phyloP scores from a whole-genome alignment of 1,140 invertebrate species.

The Drosophila albomicans region DNA sequence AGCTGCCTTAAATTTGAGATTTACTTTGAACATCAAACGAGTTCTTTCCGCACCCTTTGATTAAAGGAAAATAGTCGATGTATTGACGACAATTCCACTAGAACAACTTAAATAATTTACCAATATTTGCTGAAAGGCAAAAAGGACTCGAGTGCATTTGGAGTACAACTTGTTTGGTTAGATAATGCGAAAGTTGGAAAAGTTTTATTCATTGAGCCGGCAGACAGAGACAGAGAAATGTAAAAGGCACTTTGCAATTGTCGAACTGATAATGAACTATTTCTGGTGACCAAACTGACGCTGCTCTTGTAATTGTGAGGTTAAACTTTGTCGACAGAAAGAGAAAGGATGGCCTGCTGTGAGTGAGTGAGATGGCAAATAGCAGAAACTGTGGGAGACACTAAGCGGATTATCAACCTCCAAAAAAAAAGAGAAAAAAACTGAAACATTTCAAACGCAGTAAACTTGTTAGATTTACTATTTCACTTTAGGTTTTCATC shows the following conservation, averaged over 20 bases:
- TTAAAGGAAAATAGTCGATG: no score
- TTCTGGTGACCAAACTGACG: slow-evolving; percentile 31
- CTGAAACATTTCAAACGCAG: slow-evolving; percentile 58
- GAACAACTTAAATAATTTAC: neutral
- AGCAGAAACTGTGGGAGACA: neutral
- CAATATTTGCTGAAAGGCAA: slow-evolving; percentile 7
- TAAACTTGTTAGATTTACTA: slow-evolving; percentile 56
- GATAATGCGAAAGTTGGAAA: slow-evolving; percentile 21
- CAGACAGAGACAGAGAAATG: slow-evolving; percentile 1
- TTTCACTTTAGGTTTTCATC: neutral
- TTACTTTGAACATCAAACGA: no score
- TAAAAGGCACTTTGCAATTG: slow-evolving; percentile 23
- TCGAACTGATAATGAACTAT: slow-evolving; percentile 46
- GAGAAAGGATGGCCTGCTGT: neutral
- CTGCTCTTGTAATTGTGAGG: slow-evolving; percentile 38
- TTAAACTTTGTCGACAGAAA: slow-evolving; percentile 27
- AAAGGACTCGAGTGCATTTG: slow-evolving; percentile 21
- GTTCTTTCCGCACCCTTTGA: no score
- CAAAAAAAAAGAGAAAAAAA: slow-evolving; percentile 20
- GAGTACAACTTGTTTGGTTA: slow-evolving; percentile 8
- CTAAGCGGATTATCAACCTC: slow-evolving; percentile 68
- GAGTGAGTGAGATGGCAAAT: neutral
- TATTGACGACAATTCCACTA: no score
- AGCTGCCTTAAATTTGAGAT: no score
- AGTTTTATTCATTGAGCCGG: slow-evolving; percentile 24